These are phyloP conservation scores for Enoplosus armatus DNA, from an alignment of 2,797 vertebrate genomes.

Conservation along the genomic window DNA sequence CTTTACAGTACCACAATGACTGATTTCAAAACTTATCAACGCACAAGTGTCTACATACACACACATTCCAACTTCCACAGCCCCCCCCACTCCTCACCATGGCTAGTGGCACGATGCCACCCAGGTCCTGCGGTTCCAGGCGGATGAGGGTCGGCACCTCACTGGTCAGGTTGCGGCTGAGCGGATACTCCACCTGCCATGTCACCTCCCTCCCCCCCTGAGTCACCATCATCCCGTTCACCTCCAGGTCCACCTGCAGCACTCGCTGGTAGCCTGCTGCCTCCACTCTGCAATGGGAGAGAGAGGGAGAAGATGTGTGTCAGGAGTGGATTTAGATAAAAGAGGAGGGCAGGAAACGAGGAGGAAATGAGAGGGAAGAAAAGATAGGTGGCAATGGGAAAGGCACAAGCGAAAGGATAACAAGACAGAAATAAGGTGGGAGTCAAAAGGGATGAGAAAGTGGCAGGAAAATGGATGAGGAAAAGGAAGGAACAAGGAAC, in stretches of 20 bases:
- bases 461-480: constrained; percentile 11
- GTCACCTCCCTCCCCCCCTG: constrained; percentile 90
- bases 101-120: constrained; percentile 92
- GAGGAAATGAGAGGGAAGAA: background rate
- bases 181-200: constrained; percentile 97
- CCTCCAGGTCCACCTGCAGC: constrained; percentile 92
- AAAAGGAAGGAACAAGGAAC: background rate
- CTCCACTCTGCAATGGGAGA: constrained; percentile 83
- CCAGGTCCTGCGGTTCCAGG: constrained; percentile 92
- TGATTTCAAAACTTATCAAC: background rate
- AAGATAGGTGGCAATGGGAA: constrained; percentile 16
- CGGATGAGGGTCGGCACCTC: constrained; percentile 90
- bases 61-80: background rate
- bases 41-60: background rate
- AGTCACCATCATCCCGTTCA: constrained; percentile 90
- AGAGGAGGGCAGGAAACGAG: background rate
- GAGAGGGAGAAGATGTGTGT: constrained; percentile 44
- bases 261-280: constrained; percentile 87
- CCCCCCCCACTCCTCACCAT: constrained; percentile 90
- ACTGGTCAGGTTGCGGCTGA: constrained; percentile 83
- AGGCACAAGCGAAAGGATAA: constrained; percentile 24
- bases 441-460: constrained; percentile 22
- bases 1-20: background rate
- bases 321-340: constrained; percentile 58
- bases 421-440: constrained; percentile 24